A percentile compares a stretch with the other conserved stretches of the same genome.
Conservation (phyloP, 2,113 vertebrate species). For the Cheilinus undulatus region DNA sequence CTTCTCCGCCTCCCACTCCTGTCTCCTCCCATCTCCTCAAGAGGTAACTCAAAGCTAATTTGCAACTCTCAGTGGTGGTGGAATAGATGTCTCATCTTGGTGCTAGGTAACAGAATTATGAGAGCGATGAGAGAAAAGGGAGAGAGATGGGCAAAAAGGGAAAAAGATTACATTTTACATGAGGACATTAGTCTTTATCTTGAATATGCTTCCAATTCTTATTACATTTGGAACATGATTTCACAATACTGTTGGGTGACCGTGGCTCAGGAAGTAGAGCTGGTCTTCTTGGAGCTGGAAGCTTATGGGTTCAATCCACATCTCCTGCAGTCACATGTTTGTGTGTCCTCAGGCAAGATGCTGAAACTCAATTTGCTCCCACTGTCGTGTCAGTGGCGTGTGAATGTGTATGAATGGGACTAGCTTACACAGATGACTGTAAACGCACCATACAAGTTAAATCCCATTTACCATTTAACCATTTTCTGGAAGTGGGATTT, state of each 20-base stretch:
- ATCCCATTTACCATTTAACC: too few relatives aligned
- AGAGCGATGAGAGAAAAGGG: slow-evolving; percentile 59
- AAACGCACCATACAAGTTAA: too few relatives aligned
- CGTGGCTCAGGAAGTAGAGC: too few relatives aligned
- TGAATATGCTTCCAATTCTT: slow-evolving; percentile 55
- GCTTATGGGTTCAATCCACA: too few relatives aligned
- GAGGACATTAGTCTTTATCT: slow-evolving; percentile 50
- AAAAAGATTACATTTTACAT: slow-evolving; percentile 36
- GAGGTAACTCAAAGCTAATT: slow-evolving; percentile 80
- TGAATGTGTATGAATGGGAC: too few relatives aligned
- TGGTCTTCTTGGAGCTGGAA: too few relatives aligned
- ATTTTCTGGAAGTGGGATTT: too few relatives aligned
- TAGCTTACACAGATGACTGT: too few relatives aligned
- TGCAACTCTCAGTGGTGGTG: slow-evolving; percentile 74
- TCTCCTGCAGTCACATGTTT: too few relatives aligned
- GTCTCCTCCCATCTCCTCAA: slow-evolving; percentile 79
- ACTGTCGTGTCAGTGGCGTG: too few relatives aligned
- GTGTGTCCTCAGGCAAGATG: too few relatives aligned
- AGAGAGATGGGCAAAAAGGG: slow-evolving; percentile 5
- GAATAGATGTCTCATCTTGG: slow-evolving; percentile 77
- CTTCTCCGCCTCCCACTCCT: slow-evolving; percentile 67
- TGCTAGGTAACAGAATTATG: slow-evolving; percentile 78
- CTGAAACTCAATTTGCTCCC: too few relatives aligned
- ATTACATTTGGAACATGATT: slow-evolving; percentile 18
- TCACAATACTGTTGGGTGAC: slow-evolving; percentile 12